These are phyloP conservation scores for Ceyx melanurus DNA, from an alignment of 2,113 vertebrate genomes.

Conservation along the genomic window DNA sequence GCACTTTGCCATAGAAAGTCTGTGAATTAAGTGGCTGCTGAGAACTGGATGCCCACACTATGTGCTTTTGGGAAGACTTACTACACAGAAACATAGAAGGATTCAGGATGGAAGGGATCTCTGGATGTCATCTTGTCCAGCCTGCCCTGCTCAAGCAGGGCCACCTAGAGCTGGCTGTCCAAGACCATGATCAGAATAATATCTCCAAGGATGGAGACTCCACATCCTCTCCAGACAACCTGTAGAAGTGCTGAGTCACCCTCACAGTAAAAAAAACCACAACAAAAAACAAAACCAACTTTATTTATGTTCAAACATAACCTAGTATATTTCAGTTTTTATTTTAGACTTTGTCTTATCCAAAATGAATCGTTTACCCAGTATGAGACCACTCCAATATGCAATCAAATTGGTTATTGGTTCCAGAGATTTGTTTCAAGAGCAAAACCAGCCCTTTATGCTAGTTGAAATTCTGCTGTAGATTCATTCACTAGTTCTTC, in stretches of 20 bases:
- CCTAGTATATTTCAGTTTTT: neutral
- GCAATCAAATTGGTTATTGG: neutral
- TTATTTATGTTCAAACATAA: neutral
- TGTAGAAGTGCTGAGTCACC: neutral
- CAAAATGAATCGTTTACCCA: neutral
- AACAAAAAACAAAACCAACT: no score
- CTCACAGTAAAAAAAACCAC: neutral
- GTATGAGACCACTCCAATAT: neutral
- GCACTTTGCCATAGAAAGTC: neutral
- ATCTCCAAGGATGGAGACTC: neutral
- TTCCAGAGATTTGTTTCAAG: neutral
- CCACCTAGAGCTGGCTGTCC: neutral
- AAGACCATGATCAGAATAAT: neutral
- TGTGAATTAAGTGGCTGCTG: neutral
- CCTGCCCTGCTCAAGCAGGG: neutral
- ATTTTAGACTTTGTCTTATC: neutral
- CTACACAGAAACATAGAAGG: neutral
- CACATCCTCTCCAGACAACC: rapidly evolving
- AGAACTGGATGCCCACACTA: neutral
- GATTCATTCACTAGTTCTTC: neutral
- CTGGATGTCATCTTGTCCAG: neutral
- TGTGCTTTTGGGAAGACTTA: neutral
- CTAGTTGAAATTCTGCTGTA: neutral
- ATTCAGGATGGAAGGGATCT: neutral
- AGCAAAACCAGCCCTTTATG: neutral